Evolutionary conservation across 2,113 vertebrate genomes (phyloP), one percentile per base, ranked within the genome.

Genomic region (Ophiodon elongatus): DNA sequence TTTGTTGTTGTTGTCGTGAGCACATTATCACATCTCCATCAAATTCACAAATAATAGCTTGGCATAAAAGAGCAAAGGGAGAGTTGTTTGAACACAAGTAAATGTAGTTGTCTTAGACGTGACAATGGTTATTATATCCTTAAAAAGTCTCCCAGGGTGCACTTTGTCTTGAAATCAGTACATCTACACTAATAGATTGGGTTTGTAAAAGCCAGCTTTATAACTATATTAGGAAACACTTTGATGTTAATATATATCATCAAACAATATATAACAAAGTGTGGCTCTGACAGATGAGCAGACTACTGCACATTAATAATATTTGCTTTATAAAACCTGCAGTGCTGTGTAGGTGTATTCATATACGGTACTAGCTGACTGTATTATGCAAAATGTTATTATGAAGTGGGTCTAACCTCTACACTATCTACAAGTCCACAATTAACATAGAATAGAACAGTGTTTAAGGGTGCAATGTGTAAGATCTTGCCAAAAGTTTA

Each of bases 1-100:
- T 89, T 90, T 91, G 85, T 71, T 90, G 82, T 89, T 82, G 72
- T 85, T 90, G 80, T 86, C 63, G 78, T 23, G 27, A 82, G 73
- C 73, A 23, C 66, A 84, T 76, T 82, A 90, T 90, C 80, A 35
- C 70, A 78, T 84, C 84, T 79, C 64, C 66, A 84, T 86, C 85
- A 80, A 60, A 65, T 76, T 82, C 76, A 6, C 79, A 72, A 79
- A 82, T 63, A 86, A 90, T 80, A 83, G 77, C 71, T 67, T 63
- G 47, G 66, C 57, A 72, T 68, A 41, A 71, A 84, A 31, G 56
- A 81, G 68, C 43, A 54, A 9, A 72, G 23, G 21, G 59, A 17
- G 68, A 64, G 25, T 73, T 76, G 45, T 85, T 63, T 78, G 57
- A 85, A 78, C 65, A 67, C n/a, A 19, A 75, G 27, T 66, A 60